Evolutionary conservation across 2,888 invertebrate genomes (phyloP), one percentile per base, ranked within the genome.

Genomic region (Leptinotarsa juncta): DNA sequence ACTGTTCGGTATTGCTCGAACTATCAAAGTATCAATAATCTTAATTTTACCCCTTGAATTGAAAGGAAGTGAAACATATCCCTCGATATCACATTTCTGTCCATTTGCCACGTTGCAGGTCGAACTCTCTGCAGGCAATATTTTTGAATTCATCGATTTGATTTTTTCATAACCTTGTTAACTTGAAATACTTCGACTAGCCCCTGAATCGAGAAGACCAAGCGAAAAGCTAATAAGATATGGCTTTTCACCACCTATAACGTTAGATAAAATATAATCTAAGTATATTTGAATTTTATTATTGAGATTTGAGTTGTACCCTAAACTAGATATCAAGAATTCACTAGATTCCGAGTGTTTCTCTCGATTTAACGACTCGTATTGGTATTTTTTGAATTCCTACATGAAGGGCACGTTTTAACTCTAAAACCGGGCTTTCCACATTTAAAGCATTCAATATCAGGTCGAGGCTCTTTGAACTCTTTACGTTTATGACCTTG

Each of bases 41-140:
- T 66, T 66, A 18, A 49, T 20, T 42, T 49, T 15, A 16, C 23
- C 42, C 1, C 66, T 32, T 10, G 49, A n/a, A 14, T 20, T 48
- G 18, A 66, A 18, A 48, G 66, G 66, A 48, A 66, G n/a, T 16
- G 55, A 55, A 55, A 55, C 53, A 53, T 4, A 53, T n/a, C 53
- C 18, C 16, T 5, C 53, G 26, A 23, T 50, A 50, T 16, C 16
- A 50, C 50, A 50, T 16, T 50, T 50, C 50, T 50, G 15, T 15
- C 50, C 50, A 50, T 50, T 50, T 50, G 50, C 50, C 3, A 50
- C 50, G 16, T 50, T 50, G 16, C 15, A 50, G 50, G 50, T 50
- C 16, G 14, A 50, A 50, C 14, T 16, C 50, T 50, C 50, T 50
- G 53, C 15, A 53, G 53, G 53, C 53, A 53, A 53, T n/a, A 53